Percentiles rank a stretch among this genome's conserved stretches.
Evolutionary conservation across 1,140 invertebrate species (phyloP).

Genomic region (Latrodectus geometricus): DNA sequence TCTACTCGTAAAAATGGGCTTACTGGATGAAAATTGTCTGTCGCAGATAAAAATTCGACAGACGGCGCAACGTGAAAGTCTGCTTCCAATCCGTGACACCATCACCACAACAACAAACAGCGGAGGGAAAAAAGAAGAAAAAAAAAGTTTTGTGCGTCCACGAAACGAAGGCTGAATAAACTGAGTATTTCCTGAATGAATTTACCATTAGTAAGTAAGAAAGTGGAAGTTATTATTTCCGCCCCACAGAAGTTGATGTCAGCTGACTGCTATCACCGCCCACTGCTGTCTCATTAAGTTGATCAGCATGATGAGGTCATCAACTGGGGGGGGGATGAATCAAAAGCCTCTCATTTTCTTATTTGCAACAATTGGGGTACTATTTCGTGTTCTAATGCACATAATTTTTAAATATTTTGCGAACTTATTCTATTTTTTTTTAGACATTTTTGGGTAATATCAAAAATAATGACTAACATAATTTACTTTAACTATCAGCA

Average conservation of each 20-base stretch:
- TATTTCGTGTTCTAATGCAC: too few relatives aligned
- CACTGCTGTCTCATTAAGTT: background rate
- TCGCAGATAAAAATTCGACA: background rate
- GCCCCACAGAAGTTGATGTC: slow-evolving; percentile 1
- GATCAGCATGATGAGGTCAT: slow-evolving; percentile 14
- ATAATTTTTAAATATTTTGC: too few relatives aligned
- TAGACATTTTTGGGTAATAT: too few relatives aligned
- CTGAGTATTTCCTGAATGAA: slow-evolving; percentile 33
- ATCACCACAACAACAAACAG: slow-evolving; percentile 22
- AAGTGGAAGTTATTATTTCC: slow-evolving; percentile 46
- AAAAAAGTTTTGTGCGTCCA: background rate
- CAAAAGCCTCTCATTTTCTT: too few relatives aligned
- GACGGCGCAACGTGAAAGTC: background rate
- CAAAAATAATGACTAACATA: too few relatives aligned
- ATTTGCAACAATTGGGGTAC: too few relatives aligned
- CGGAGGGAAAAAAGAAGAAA: slow-evolving; percentile 5
- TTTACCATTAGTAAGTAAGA: slow-evolving; percentile 12
- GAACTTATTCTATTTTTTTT: too few relatives aligned
- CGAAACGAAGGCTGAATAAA: slow-evolving; percentile 22
- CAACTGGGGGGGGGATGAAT: background rate
- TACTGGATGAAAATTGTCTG: background rate
- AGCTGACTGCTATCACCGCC: slow-evolving; percentile 24
- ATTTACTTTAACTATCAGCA: too few relatives aligned
- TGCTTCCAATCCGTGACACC: background rate
- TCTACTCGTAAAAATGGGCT: background rate